Evolutionary conservation across 2,113 vertebrate species (phyloP).

Genomic region (Channa maculata): DNA sequence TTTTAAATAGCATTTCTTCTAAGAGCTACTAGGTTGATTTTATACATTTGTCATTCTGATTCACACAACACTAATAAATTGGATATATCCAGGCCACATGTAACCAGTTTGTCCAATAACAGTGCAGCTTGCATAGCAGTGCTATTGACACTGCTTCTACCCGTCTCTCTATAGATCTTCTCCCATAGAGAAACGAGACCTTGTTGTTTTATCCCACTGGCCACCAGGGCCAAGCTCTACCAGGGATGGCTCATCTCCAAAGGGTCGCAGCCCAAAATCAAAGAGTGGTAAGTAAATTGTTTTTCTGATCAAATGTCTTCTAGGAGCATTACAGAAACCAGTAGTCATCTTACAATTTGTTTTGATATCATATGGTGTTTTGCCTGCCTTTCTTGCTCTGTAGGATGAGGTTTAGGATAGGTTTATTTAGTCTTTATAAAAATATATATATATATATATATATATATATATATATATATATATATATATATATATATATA

Average conservation of each 20-base stretch:
- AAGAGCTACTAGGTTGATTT: constrained; percentile 33
- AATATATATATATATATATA: too few species aligned
- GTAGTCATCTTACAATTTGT: background rate
- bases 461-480: too few species aligned
- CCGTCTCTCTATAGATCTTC: constrained; percentile 75
- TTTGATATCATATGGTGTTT: too few species aligned
- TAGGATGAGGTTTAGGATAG: too few species aligned
- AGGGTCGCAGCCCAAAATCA: constrained; percentile 63
- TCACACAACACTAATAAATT: background rate
- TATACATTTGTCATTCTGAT: background rate
- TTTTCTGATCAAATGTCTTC: background rate
- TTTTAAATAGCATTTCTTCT: constrained; percentile 39
- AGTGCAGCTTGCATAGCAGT: background rate
- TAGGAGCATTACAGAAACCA: background rate
- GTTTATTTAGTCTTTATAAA: too few species aligned
- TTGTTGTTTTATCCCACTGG: constrained; percentile 85
- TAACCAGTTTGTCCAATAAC: background rate
- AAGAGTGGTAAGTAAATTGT: constrained; percentile 44
- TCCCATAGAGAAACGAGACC: constrained; percentile 81
- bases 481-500: too few species aligned
- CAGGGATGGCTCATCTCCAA: constrained; percentile 63
- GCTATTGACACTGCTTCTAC: constrained; percentile 4
- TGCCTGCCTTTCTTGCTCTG: too few species aligned
- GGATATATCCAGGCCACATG: background rate
- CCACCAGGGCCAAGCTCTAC: constrained; percentile 72